A percentile compares a stretch with the other conserved stretches of the same genome.
Evolutionary conservation across 2,797 vertebrate genomes (phyloP).

Genomic region (Parauchenoglanis ngamensis): DNA sequence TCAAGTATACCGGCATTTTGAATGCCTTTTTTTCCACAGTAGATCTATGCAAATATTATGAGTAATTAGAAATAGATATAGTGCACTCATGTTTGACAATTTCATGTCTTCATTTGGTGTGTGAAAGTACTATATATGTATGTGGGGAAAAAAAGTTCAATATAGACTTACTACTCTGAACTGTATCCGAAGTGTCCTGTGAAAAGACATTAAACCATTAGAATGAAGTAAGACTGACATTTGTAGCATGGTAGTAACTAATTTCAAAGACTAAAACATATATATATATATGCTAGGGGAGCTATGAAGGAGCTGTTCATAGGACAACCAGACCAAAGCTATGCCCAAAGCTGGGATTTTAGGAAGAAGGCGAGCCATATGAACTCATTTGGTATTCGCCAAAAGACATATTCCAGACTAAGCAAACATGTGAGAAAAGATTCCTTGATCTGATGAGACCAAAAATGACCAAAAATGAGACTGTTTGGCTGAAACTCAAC

Average conservation of each 20-base stretch:
- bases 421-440: background rate
- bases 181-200: constrained; percentile 43
- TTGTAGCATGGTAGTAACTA: background rate
- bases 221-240: background rate
- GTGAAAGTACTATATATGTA: background rate
- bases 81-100: background rate
- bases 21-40: background rate
- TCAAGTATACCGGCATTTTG: background rate
- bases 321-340: background rate
- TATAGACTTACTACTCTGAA: constrained; percentile 48
- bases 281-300: no score
- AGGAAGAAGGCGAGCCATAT: background rate
- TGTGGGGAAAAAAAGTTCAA: background rate
- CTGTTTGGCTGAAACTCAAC: no score
- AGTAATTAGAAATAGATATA: background rate
- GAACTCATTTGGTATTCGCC: background rate
- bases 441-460: background rate
- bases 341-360: background rate
- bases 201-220: constrained; percentile 22
- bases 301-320: background rate
- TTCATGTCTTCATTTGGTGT: background rate
- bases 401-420: background rate
- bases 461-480: background rate
- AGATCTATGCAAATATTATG: background rate
- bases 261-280: background rate